Evolutionary conservation across 1,140 invertebrate genomes (phyloP).

Genomic region (Zophobas atratus): DNA sequence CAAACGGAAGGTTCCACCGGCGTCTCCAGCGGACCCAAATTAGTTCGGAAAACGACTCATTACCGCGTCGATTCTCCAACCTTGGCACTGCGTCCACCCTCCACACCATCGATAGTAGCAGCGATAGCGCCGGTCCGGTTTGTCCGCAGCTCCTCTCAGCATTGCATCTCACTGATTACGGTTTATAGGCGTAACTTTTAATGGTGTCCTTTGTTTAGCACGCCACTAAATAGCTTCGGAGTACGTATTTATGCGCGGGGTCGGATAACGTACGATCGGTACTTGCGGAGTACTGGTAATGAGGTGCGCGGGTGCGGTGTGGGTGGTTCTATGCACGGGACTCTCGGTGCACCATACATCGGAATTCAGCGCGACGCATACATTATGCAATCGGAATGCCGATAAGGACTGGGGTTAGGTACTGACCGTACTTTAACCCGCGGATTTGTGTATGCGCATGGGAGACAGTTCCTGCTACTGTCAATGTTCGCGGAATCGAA

Average conservation of each 20-base stretch:
- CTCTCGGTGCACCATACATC: neutral
- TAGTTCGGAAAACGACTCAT: too few species aligned
- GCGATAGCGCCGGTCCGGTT: constrained; percentile 21
- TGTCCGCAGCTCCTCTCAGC: constrained; percentile 19
- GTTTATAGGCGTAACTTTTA: constrained; percentile 55
- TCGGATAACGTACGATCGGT: constrained; percentile 51
- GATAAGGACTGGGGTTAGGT: neutral
- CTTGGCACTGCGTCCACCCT: neutral
- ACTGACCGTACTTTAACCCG: too few species aligned
- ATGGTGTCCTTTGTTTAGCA: constrained; percentile 55
- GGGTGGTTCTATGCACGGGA: constrained; percentile 49
- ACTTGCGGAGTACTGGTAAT: constrained; percentile 51
- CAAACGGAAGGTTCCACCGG: too few species aligned
- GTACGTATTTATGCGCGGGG: constrained; percentile 52
- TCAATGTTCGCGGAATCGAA: too few species aligned
- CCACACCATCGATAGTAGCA: neutral
- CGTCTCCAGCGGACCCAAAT: too few species aligned
- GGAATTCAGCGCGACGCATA: constrained; percentile 12
- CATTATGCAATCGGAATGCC: constrained; percentile 29
- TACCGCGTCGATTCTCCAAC: neutral
- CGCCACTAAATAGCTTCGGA: constrained; percentile 55
- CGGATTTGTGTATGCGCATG: too few species aligned
- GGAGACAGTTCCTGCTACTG: too few species aligned
- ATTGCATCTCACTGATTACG: constrained; percentile 50
- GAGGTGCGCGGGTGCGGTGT: constrained; percentile 56